Conservation (phyloP, 64 coral and sea anemone genomes). For the Cladopsammia gracilis region DNA sequence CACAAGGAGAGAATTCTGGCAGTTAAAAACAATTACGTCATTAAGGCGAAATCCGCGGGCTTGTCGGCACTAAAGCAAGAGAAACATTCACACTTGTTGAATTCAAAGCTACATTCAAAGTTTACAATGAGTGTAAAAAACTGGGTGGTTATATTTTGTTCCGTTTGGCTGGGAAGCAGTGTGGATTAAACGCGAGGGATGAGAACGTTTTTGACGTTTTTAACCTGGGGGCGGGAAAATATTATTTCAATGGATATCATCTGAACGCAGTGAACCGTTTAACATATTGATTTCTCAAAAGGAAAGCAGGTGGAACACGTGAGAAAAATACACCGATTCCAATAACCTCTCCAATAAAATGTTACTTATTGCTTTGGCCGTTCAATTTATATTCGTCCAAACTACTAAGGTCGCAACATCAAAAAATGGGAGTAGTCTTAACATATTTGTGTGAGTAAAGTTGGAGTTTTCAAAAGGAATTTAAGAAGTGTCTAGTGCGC, state of each 20-base stretch:
- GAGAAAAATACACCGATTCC: not conserved
- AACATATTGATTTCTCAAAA: not conserved
- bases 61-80: not conserved
- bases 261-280: slow-evolving; percentile 11
- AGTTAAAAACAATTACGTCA: slow-evolving; percentile 61
- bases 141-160: not conserved
- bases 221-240: not conserved
- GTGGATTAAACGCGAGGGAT: not conserved
- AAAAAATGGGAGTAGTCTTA: too few species aligned
- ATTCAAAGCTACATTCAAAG: slow-evolving; percentile 39
- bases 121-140: not conserved
- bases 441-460: too few species aligned
- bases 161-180: not conserved
- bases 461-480: too few species aligned
- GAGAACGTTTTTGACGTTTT: not conserved
- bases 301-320: slow-evolving; percentile 4
- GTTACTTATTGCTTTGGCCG: too few species aligned
- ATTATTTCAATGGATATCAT: not conserved
- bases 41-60: slow-evolving; percentile 11
- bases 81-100: not conserved
- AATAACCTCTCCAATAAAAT: not conserved
- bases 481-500: too few species aligned
- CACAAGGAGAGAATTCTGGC: slow-evolving; percentile 42
- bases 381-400: too few species aligned
- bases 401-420: too few species aligned